phyloP scores from a whole-genome alignment of 2,888 invertebrate genomes.

The Brenthis ino region DNA sequence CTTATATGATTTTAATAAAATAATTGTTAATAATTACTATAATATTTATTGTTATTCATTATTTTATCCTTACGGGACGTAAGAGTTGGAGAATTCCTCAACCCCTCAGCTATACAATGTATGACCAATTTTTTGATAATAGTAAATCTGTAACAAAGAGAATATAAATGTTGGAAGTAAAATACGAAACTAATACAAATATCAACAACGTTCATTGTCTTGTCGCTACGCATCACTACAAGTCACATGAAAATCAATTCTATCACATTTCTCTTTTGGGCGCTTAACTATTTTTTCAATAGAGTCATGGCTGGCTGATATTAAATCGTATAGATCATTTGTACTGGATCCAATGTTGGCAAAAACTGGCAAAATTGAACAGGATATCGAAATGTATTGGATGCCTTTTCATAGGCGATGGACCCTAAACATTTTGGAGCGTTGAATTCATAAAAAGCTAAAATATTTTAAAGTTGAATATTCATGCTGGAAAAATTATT shows the following conservation, averaged over 20 bases:
- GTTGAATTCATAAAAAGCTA: conserved; percentile 15
- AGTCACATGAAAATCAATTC: conserved; percentile 33
- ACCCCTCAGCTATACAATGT: no score
- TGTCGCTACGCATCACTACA: conserved; percentile 19
- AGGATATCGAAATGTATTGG: conserved; percentile 30
- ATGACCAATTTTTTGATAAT: no score
- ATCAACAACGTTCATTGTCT: not conserved
- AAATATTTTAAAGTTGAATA: conserved; percentile 2
- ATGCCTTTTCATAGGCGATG: conserved; percentile 30
- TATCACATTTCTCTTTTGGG: conserved; percentile 24
- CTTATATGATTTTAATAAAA: no score
- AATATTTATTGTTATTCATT: no score
- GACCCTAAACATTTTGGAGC: conserved; percentile 32
- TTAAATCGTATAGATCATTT: conserved; percentile 41
- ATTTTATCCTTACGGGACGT: no score
- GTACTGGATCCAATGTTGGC: conserved; percentile 29
- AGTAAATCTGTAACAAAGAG: no score
- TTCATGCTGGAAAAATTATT: not conserved
- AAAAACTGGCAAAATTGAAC: conserved; percentile 24
- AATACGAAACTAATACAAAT: not conserved
- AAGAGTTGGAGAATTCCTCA: no score
- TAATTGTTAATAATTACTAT: no score
- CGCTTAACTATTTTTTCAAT: conserved; percentile 22
- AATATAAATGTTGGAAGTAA: not conserved
- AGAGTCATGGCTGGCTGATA: conserved; percentile 38